Evolutionary conservation across 92 coral and sea anemone species (phyloP).

Genomic region (Umimayanthus kanabou): DNA sequence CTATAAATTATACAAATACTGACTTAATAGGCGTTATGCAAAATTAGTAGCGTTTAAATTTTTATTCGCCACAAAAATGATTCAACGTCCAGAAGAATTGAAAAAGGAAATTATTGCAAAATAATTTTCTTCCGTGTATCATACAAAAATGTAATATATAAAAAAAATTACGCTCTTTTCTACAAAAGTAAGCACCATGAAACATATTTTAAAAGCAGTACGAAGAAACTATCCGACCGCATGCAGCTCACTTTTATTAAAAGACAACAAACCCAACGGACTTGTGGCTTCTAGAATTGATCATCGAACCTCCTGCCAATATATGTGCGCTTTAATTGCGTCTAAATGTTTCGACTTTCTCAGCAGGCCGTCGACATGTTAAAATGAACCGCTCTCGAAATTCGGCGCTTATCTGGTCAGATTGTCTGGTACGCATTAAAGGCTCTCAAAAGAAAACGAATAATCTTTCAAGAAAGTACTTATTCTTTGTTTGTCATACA

Average conservation of each 20-base stretch:
- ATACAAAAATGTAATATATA: too few relatives aligned
- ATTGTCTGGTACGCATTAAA: neutral
- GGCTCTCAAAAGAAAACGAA: neutral
- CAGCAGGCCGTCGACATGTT: slow-evolving; percentile 9
- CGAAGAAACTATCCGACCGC: neutral
- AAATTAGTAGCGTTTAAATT: neutral
- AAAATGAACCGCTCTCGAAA: neutral
- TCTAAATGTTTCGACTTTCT: slow-evolving; percentile 10
- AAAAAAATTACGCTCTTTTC: neutral
- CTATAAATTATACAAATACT: neutral
- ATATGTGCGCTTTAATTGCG: neutral
- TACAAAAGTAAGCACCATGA: neutral
- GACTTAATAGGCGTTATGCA: neutral
- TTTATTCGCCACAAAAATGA: neutral
- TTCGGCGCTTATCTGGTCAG: neutral
- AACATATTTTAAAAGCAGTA: neutral
- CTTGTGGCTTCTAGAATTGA: slow-evolving; percentile 3
- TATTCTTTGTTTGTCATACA: neutral
- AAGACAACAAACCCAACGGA: neutral
- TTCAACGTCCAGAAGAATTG: neutral
- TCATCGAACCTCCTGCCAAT: neutral
- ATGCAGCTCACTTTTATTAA: neutral
- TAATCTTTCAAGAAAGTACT: neutral
- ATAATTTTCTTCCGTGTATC: neutral
- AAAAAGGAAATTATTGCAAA: neutral